Conservation (phyloP, 1,140 invertebrate genomes). For the Mamestra configurata region DNA sequence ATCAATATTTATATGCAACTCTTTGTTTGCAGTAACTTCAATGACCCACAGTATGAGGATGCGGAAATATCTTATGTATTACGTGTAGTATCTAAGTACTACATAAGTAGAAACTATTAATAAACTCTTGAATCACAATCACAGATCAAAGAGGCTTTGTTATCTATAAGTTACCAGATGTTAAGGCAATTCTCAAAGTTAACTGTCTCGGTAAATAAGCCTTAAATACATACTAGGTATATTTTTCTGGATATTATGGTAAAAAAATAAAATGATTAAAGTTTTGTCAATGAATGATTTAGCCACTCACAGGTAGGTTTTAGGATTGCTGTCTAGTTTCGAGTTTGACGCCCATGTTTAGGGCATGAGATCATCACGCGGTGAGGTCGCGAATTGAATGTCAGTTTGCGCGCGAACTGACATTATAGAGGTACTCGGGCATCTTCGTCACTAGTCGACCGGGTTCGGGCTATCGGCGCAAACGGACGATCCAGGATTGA, state of each 20-base stretch:
- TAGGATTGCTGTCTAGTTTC: neutral
- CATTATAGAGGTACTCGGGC: neutral
- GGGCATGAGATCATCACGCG: neutral
- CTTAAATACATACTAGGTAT: too few species aligned
- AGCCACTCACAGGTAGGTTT: neutral
- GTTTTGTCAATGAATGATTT: too few species aligned
- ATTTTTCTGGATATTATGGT: too few species aligned
- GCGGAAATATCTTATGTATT: neutral
- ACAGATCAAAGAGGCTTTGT: neutral
- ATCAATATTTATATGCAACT: neutral
- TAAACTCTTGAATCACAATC: neutral
- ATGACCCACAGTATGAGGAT: neutral
- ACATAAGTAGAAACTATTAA: neutral
- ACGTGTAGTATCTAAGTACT: neutral
- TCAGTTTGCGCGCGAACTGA: too few species aligned
- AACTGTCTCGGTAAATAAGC: too few species aligned
- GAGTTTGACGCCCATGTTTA: neutral
- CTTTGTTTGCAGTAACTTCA: neutral
- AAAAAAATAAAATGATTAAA: too few species aligned
- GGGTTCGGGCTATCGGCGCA: neutral
- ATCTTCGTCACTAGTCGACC: neutral
- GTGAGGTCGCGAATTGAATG: neutral
- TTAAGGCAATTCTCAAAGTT: too few species aligned
- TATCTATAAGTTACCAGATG: neutral
- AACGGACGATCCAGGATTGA: neutral